These are phyloP conservation scores for Condylura cristata DNA, from an alignment of 2,113 vertebrate species.

Conservation along the genomic window DNA sequence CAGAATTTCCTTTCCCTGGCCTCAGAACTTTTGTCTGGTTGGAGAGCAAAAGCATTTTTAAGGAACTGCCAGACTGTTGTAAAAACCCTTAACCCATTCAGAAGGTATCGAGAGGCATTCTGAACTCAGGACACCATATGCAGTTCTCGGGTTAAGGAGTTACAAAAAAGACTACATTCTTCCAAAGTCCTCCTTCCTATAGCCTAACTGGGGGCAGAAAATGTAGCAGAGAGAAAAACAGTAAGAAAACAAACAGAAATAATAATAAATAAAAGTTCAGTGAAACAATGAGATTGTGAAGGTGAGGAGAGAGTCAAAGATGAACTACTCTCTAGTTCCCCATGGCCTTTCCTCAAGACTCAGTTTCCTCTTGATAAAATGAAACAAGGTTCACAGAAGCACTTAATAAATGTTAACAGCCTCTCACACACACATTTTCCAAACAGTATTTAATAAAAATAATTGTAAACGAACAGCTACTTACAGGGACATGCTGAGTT, in stretches of 20 bases:
- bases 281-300: neutral
- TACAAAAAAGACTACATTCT: neutral
- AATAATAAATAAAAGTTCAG: neutral
- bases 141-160: neutral
- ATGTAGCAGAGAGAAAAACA: neutral
- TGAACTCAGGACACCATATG: neutral
- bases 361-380: neutral
- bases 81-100: neutral
- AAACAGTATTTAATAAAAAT: neutral
- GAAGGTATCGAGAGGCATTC: neutral
- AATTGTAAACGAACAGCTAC: constrained; percentile 61
- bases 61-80: neutral
- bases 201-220: neutral
- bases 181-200: neutral
- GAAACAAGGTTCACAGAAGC: neutral
- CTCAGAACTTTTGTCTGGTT: neutral
- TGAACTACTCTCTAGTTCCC: neutral
- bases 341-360: neutral
- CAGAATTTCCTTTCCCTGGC: neutral
- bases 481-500: constrained; percentile 92
- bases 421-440: neutral
- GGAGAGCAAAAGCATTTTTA: neutral
- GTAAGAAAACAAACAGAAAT: neutral
- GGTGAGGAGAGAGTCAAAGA: neutral
- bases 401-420: neutral